These are phyloP conservation scores for Trinorchestia longiramus DNA, from an alignment of 1,140 invertebrate genomes.

Conservation along the genomic window DNA sequence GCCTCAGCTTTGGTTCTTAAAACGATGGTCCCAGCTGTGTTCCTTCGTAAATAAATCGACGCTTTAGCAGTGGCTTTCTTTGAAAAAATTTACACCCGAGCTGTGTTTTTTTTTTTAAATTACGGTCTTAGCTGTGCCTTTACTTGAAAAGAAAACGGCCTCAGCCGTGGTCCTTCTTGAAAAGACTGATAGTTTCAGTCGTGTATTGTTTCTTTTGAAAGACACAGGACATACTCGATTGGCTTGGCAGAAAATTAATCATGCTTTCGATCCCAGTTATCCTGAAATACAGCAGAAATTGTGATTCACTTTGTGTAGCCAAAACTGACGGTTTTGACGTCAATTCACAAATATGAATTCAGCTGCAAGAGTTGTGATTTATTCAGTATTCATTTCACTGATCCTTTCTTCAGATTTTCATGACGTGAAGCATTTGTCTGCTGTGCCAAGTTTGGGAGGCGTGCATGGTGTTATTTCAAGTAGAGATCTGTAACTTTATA, in stretches of 20 bases:
- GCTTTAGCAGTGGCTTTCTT: too few relatives aligned
- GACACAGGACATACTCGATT: too few relatives aligned
- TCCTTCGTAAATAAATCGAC: too few relatives aligned
- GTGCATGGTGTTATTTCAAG: not conserved
- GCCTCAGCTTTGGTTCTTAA: too few relatives aligned
- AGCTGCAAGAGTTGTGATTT: not conserved
- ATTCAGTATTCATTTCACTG: not conserved
- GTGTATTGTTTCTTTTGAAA: not conserved
- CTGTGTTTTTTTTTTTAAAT: too few relatives aligned
- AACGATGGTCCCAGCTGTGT: not conserved
- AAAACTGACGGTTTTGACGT: not conserved
- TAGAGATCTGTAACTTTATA: not conserved
- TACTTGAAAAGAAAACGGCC: too few relatives aligned
- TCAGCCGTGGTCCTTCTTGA: too few relatives aligned
- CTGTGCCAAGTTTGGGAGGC: not conserved
- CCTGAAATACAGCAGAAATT: not conserved
- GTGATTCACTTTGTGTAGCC: not conserved
- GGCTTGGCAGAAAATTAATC: too few relatives aligned
- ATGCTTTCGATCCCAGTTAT: not conserved
- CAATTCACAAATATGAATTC: not conserved
- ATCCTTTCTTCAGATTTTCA: not conserved
- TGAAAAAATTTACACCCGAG: too few relatives aligned
- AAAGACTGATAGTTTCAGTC: too few relatives aligned
- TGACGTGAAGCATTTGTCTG: not conserved
- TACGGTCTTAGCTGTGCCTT: too few relatives aligned